Base-by-base conservation (phyloP, 2,888 invertebrate genomes). In the Prosapia bicincta region DNA sequence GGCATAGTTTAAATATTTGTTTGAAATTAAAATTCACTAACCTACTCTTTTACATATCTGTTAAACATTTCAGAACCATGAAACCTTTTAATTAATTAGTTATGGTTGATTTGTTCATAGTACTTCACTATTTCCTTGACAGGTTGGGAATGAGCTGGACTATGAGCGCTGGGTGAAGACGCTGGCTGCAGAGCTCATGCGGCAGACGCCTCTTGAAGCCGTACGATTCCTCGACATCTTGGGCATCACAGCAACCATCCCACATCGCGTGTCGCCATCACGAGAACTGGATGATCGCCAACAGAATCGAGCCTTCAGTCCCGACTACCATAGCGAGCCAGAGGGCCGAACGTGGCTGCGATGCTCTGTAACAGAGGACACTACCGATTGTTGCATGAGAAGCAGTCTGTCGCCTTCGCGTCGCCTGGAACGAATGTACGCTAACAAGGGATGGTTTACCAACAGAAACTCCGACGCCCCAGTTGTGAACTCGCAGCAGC, bases 81-180 rank as follows among this genome's bases (percentile, higher is more conserved):
- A n/a, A n/a, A n/a, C n/a, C n/a, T n/a, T n/a, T n/a, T n/a, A n/a
- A n/a, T n/a, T n/a, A n/a, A n/a, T n/a, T n/a, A n/a, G n/a, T n/a
- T n/a, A n/a, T n/a, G n/a, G n/a, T n/a, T n/a, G n/a, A n/a, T n/a
- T n/a, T n/a, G n/a, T n/a, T n/a, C n/a, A n/a, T n/a, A n/a, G n/a
- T n/a, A n/a, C n/a, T n/a, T n/a, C n/a, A n/a, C n/a, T n/a, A n/a
- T n/a, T n/a, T 80, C 86, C 85, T 85, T 90, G 89, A 74, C 88
- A 92, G 92, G 89, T 91, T 83, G 88, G 89, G 84, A 90, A 88
- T 82, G 90, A 91, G 83, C 88, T 89, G 81, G 88, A 90, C 81
- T 92, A 92, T 84, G 89, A 91, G 84, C 88, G 90, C 76, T 93
- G 92, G 92, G 91, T 92, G 82, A 90, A 90, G 82, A 90, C 91